A percentile compares a stretch with the other conserved stretches of the same genome.
Evolutionary conservation across 2,113 vertebrate genomes (phyloP).

Genomic region (Brienomyrus longianalis): DNA sequence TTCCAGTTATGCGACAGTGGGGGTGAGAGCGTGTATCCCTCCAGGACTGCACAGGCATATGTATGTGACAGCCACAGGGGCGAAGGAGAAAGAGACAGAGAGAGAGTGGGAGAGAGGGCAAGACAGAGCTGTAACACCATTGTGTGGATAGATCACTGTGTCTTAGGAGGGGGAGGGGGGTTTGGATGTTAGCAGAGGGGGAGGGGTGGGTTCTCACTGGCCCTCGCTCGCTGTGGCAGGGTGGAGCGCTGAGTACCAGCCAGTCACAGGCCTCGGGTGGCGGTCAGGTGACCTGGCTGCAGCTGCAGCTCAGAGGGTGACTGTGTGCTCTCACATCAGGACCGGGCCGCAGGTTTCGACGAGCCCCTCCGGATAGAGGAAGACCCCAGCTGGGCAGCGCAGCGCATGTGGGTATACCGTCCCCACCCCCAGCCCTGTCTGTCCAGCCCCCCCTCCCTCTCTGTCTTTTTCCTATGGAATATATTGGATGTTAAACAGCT

Average conservation of each 20-base stretch:
- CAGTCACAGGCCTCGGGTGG: constrained; percentile 28
- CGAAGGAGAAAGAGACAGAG: not conserved
- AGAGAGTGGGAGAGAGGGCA: not conserved
- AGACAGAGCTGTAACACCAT: not conserved
- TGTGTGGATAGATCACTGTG: not conserved
- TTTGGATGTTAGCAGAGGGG: not conserved
- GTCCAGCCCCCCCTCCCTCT: not conserved
- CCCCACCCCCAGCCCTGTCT: constrained; percentile 18
- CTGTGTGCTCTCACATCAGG: constrained; percentile 52
- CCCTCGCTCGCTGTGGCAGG: not conserved
- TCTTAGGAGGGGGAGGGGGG: not conserved
- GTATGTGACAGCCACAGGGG: not conserved
- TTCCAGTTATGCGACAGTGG: not conserved
- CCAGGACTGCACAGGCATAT: not conserved
- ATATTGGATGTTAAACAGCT: not conserved
- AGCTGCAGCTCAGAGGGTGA: constrained; percentile 39
- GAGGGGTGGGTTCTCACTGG: constrained; percentile 7
- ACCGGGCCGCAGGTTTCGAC: constrained; percentile 69
- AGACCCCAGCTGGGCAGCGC: constrained; percentile 69
- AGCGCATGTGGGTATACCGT: constrained; percentile 62
- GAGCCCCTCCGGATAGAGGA: constrained; percentile 90
- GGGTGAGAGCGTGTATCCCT: not conserved
- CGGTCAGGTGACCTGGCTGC: constrained; percentile 44
- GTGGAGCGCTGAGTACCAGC: constrained; percentile 18
- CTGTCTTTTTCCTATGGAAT: not conserved